phyloP scores from a whole-genome alignment of 2,888 invertebrate species.

The Andrena fulva region DNA sequence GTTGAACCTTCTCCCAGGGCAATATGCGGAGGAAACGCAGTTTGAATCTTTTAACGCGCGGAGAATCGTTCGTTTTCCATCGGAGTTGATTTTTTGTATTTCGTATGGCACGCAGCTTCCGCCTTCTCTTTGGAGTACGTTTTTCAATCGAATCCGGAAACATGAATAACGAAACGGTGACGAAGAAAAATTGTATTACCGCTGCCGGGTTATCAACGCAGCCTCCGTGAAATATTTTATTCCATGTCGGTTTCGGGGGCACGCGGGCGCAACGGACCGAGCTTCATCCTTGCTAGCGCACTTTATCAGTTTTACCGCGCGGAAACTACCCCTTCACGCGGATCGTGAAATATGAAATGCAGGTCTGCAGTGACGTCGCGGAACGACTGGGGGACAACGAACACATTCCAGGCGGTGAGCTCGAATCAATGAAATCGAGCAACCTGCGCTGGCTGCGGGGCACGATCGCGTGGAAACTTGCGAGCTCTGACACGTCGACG shows the following conservation, averaged over 20 bases:
- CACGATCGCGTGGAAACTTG: no score
- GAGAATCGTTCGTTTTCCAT: no score
- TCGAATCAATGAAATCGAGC: neutral
- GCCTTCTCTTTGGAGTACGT: no score
- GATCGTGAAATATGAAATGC: conserved; percentile 15
- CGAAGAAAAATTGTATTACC: conserved; percentile 28
- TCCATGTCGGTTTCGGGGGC: neutral
- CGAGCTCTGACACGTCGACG: no score
- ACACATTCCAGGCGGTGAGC: neutral
- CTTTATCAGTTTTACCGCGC: conserved; percentile 10
- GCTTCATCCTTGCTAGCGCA: neutral
- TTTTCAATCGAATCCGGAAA: neutral
- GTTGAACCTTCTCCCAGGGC: no score
- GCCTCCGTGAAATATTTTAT: conserved; percentile 17
- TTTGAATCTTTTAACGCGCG: no score
- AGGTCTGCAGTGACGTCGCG: neutral
- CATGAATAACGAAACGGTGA: conserved; percentile 15
- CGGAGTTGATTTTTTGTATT: no score
- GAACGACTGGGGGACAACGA: neutral
- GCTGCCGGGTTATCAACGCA: conserved; percentile 3
- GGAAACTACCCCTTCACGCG: no score
- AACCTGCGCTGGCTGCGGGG: no score
- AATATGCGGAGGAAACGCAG: no score
- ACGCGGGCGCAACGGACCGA: neutral
- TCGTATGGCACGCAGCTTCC: no score